Percentiles rank a stretch among this genome's conserved stretches.
Conservation (phyloP, 2,113 vertebrate genomes). For the Pandion haliaetus region DNA sequence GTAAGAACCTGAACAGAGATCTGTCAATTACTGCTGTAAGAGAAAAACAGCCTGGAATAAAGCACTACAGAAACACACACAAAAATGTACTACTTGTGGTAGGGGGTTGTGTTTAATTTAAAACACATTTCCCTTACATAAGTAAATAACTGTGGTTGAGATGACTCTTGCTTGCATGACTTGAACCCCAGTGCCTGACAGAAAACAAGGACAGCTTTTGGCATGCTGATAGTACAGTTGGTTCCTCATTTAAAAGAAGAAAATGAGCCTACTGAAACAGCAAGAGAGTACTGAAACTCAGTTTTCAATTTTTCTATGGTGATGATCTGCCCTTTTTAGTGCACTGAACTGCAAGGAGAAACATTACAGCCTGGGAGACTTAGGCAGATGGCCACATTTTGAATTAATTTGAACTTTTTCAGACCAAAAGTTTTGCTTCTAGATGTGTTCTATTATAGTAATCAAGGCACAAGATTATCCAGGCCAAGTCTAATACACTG, state of each 20-base stretch:
- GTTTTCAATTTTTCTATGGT: neutral
- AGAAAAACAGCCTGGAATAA: neutral
- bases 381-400: neutral
- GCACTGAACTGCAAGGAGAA: neutral
- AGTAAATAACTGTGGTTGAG: neutral
- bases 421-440: neutral
- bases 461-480: neutral
- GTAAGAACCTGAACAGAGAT: slow-evolving; percentile 11
- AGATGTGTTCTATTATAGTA: neutral
- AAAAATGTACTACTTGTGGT: neutral
- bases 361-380: neutral
- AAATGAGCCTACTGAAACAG: neutral
- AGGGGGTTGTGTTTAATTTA: neutral
- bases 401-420: neutral
- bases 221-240: neutral
- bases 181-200: neutral
- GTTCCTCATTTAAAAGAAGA: neutral
- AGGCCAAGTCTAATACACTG: neutral
- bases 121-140: neutral
- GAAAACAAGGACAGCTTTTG: neutral
- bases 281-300: neutral
- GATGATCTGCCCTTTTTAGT: neutral
- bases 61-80: neutral
- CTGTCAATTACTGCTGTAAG: neutral
- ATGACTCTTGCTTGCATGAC: neutral